phyloP scores from a whole-genome alignment of 64 coral and sea anemone genomes.

The Pocillopora damicornis region DNA sequence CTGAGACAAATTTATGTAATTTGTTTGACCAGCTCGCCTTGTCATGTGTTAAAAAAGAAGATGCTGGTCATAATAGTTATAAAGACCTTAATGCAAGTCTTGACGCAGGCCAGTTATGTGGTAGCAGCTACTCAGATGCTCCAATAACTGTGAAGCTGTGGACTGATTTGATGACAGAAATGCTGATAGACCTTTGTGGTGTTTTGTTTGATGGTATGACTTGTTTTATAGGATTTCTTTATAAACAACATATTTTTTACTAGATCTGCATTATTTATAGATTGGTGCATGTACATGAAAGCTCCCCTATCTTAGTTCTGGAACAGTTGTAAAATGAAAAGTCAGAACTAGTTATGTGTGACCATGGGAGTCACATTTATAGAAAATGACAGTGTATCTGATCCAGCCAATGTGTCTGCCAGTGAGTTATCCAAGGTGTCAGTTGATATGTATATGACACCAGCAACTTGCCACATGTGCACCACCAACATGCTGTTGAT shows the following conservation, averaged over 20 bases:
- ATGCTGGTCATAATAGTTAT: not conserved
- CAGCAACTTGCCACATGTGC: no score
- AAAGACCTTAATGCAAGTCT: no score
- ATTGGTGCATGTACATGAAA: no score
- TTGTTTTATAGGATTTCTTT: not conserved
- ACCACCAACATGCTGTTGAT: no score
- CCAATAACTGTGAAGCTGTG: not conserved
- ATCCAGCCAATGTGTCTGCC: no score
- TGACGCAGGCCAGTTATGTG: not conserved
- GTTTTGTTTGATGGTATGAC: constrained; percentile 33
- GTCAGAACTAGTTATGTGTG: no score
- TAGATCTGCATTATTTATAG: not conserved
- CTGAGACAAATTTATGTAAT: not conserved
- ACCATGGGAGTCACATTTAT: no score
- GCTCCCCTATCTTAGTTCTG: no score
- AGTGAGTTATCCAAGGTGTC: no score
- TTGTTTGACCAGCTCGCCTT: not conserved
- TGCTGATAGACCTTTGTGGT: constrained; percentile 13
- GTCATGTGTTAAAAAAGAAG: not conserved
- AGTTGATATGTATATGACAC: no score
- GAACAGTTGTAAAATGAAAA: no score
- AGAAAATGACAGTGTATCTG: no score
- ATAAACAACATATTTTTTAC: not conserved
- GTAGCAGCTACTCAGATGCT: not conserved
- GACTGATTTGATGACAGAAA: not conserved